phyloP scores from a whole-genome alignment of 92 coral and sea anemone genomes.

The Epizoanthus fatuus region DNA sequence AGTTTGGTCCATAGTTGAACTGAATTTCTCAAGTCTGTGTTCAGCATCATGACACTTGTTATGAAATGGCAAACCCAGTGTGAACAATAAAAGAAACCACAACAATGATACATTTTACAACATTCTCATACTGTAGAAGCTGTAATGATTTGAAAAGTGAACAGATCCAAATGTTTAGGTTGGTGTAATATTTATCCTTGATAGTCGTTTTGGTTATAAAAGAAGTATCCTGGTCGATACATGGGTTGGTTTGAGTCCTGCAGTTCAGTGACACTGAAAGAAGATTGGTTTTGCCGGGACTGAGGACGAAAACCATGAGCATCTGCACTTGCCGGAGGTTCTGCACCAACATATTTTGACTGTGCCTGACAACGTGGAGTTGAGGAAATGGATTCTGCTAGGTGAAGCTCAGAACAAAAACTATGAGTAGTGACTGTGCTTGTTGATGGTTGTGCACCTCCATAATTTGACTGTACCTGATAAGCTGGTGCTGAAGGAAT shows the following conservation, averaged over 20 bases:
- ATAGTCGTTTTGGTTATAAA: slow-evolving; percentile 42
- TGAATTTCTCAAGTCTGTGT: slow-evolving; percentile 43
- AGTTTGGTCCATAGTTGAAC: slow-evolving; percentile 41
- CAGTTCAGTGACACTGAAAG: slow-evolving; percentile 40
- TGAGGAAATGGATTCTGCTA: slow-evolving; percentile 37
- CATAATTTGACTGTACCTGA: slow-evolving; percentile 37
- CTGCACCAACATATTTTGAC: slow-evolving; percentile 46
- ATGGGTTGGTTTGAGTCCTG: slow-evolving; percentile 44
- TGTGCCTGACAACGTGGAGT: slow-evolving; percentile 26
- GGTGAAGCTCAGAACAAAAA: neutral
- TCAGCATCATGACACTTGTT: neutral
- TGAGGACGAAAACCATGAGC: slow-evolving; percentile 45
- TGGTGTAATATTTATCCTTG: slow-evolving; percentile 35
- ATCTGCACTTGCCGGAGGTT: slow-evolving; percentile 43
- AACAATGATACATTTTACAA: slow-evolving; percentile 42
- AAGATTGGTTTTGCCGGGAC: slow-evolving; percentile 50
- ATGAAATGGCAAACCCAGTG: slow-evolving; percentile 11
- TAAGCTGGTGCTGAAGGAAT: slow-evolving; percentile 40
- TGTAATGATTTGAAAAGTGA: slow-evolving; percentile 43
- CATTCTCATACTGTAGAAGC: slow-evolving; percentile 39
- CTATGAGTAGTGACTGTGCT: slow-evolving; percentile 25
- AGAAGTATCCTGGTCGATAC: slow-evolving; percentile 40
- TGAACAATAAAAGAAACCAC: slow-evolving; percentile 43
- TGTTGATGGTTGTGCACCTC: slow-evolving; percentile 29
- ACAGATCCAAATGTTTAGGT: slow-evolving; percentile 42